phyloP scores from a whole-genome alignment of 2,113 vertebrate genomes.

The Vireo altiloquus region DNA sequence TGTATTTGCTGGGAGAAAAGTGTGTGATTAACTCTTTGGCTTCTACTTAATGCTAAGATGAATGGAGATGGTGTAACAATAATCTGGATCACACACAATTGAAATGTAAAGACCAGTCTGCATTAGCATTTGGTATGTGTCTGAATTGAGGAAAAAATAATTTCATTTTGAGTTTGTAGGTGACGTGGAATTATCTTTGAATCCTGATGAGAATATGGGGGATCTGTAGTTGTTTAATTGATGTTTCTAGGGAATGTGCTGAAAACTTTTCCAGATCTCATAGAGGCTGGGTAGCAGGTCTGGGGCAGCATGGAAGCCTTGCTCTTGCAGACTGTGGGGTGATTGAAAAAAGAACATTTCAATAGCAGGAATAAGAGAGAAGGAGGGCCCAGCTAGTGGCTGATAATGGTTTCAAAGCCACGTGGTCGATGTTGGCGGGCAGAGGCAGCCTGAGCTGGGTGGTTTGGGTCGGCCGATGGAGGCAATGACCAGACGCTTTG shows the following conservation, averaged over 20 bases:
- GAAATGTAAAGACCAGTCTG: neutral
- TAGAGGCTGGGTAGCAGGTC: accelerated
- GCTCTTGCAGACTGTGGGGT: accelerated
- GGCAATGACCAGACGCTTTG: neutral
- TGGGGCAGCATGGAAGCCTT: accelerated
- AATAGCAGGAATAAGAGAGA: neutral
- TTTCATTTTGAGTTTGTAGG: neutral
- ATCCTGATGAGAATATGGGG: neutral
- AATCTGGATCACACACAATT: neutral
- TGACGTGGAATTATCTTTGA: neutral
- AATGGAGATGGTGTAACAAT: neutral
- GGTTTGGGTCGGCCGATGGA: accelerated
- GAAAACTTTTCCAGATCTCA: neutral
- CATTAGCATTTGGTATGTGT: accelerated
- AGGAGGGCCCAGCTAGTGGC: accelerated
- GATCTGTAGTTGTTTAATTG: neutral
- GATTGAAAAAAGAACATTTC: accelerated
- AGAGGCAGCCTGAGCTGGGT: neutral
- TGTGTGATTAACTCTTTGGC: neutral
- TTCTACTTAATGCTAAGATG: accelerated
- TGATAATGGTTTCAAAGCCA: neutral
- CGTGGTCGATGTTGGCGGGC: neutral
- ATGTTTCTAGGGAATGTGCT: accelerated
- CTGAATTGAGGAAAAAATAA: neutral
- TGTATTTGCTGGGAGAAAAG: neutral